Evolutionary conservation across 2,888 invertebrate species (phyloP), one percentile per base, ranked within the genome.

Genomic region (Xestobium rufovillosum): DNA sequence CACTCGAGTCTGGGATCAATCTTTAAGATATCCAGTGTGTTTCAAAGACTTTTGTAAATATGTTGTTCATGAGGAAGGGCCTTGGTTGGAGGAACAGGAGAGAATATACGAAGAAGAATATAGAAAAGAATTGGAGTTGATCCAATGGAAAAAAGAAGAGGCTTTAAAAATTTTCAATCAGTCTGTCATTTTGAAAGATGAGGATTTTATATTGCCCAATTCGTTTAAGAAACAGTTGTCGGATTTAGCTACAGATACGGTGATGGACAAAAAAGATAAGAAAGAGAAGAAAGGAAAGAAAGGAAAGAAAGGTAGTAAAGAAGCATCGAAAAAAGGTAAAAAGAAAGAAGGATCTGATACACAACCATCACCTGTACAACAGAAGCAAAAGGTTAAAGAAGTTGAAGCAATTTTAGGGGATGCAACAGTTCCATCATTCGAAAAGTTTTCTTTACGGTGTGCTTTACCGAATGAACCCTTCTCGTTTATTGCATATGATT

Each of bases 1-100:
- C 30, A 45, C 47, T 1, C 48, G 41, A 44, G 31, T 48, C 8
- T 53, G 42, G 41, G 41, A 52, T 11, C 45, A 47, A 23, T 34
- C 37, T 26, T 23, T 58, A 8, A 41, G 45, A 15, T 53, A 53
- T 3, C 54, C 56, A 1, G 41, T 56, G 14, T 54, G 57, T 36
- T 35, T 58, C 3, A 41, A 56, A 34, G 58, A 58, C 39, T 58
- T 57, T 29, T 56, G 57, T 39, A 49, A 44, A 41, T 57, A 52
- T 32, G 39, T 45, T 2, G 34, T 42, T 4, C 28, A 42, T 1
- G 42, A 49, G n/a, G 45, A 51, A 26, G 30, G 38, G 3, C 32
- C 49, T 4, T 56, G 55, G 55, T 26, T 56, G 15, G 31, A 42
- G 12, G 23, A 43, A 23, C 38, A 52, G 13, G 39, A 39, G 40